Percentiles rank a stretch among this genome's conserved stretches.
Evolutionary conservation across 2,797 vertebrate species (phyloP).

Genomic region (Gouania willdenowi): DNA sequence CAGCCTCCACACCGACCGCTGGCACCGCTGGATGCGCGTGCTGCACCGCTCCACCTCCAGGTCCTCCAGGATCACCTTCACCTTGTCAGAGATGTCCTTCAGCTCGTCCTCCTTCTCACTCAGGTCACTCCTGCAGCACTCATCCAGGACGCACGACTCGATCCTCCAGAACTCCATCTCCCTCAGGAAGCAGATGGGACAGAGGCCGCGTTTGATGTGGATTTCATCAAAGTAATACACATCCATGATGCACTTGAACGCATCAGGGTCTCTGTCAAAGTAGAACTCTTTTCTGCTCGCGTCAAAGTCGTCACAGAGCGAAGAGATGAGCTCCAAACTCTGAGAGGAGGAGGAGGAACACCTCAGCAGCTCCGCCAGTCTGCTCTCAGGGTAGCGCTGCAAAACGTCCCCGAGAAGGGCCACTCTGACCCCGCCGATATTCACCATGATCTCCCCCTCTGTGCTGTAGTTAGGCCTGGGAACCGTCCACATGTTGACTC

Average conservation of each 20-base stretch:
- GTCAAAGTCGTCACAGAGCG: slow-evolving; percentile 95
- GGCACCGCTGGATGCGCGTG: slow-evolving; percentile 81
- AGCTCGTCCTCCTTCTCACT: slow-evolving; percentile 92
- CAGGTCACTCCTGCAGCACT: slow-evolving; percentile 90
- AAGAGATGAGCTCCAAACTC: slow-evolving; percentile 81
- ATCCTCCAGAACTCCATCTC: slow-evolving; percentile 99
- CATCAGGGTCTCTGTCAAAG: slow-evolving; percentile 94
- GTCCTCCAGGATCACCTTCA: slow-evolving; percentile 89
- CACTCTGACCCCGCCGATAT: slow-evolving; percentile 90
- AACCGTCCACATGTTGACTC: slow-evolving; percentile 73
- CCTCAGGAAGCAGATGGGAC: slow-evolving; percentile 94
- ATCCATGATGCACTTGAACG: slow-evolving; percentile 92
- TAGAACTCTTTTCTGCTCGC: slow-evolving; percentile 90
- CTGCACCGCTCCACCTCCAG: slow-evolving; percentile 80
- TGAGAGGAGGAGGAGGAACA: slow-evolving; percentile 77
- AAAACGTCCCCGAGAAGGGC: slow-evolving; percentile 85
- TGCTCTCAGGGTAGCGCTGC: slow-evolving; percentile 88
- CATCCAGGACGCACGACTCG: slow-evolving; percentile 86
- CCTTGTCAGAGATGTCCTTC: slow-evolving; percentile 88
- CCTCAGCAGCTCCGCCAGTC: slow-evolving; percentile 86
- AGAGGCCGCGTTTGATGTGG: slow-evolving; percentile 94
- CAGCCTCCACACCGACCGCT: slow-evolving; percentile 88
- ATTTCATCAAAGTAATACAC: slow-evolving; percentile 94
- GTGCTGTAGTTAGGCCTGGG: slow-evolving; percentile 76
- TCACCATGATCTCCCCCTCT: slow-evolving; percentile 85